Evolutionary conservation across 2,113 vertebrate species (phyloP), one percentile per base, ranked within the genome.

Genomic region (Recurvirostra avosetta): DNA sequence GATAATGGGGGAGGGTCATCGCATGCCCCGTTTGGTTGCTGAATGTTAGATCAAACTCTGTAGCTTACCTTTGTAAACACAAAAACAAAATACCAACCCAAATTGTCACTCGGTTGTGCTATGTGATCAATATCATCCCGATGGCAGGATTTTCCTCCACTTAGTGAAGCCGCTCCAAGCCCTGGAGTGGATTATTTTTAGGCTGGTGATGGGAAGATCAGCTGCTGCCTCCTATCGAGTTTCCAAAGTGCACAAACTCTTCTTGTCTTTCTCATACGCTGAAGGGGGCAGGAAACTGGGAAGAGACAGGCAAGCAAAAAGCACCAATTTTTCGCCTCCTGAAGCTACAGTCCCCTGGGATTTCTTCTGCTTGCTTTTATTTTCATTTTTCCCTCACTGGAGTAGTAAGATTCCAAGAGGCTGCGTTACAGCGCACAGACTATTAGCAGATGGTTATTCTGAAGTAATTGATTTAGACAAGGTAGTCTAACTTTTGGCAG

Each of bases 181-280:
- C 90, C 94, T 68, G 96, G 96, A 91, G 94, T 88, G 90, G 98
- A 98, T 98, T 99, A 99, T 99, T 99, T 99, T 99, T 99, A 99
- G 99, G 97, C 97, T 94, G 84, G 92, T 96, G 96, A 96, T 97
- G 95, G 79, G 98, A 97, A 98, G 97, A 98, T 98, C 99, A 99
- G 99, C 98, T 99, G 98, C 98, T 97, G 98, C 98, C 98, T 98
- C 98, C 98, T 98, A 98, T 99, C 98, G 98, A 97, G 97, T 99
- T 99, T 99, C 99, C 96, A 89, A 96, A 97, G 95, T 96, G 96
- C 94, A 96, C 73, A 90, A 71, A 96, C 94, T 93, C 97, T 93
- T 95, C 96, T 96, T 84, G 67, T 50, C 90, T 97, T 88, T 91
- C 95, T 97, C 88, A 72, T 67, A 93, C 1, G 38, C 95, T 73